Conservation (phyloP, 2,888 invertebrate species). For the Apocheima hispidaria region DNA sequence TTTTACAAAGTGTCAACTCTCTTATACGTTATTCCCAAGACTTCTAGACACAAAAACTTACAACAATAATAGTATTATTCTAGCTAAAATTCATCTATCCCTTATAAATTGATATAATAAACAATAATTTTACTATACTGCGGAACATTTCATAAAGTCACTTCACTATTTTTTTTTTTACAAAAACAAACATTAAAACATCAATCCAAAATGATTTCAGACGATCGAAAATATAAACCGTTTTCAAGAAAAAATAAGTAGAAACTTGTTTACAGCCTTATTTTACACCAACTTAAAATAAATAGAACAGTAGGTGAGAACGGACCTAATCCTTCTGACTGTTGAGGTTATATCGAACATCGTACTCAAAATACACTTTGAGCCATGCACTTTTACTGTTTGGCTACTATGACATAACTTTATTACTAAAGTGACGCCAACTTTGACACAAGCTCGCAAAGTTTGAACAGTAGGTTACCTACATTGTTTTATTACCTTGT, state of each 20-base stretch:
- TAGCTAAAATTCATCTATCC: constrained; percentile 25
- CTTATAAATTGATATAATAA: constrained; percentile 10
- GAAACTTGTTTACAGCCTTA: background rate
- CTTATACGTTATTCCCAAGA: constrained; percentile 49
- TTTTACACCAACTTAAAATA: background rate
- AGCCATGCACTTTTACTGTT: constrained; percentile 15
- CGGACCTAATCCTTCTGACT: background rate
- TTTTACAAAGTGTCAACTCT: constrained; percentile 56
- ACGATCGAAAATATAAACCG: background rate
- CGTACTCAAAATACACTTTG: constrained; percentile 7
- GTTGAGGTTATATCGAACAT: constrained; percentile 1
- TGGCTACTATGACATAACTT: constrained; percentile 21
- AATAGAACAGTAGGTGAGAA: background rate
- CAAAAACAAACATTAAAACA: background rate
- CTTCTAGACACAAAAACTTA: constrained; percentile 54
- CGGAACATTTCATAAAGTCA: background rate
- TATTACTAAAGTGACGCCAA: constrained; percentile 16
- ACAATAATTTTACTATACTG: constrained; percentile 2
- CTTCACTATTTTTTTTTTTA: background rate
- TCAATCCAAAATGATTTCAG: background rate
- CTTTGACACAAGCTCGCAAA: constrained; percentile 17
- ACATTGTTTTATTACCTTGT: constrained; percentile 22
- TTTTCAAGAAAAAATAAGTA: background rate
- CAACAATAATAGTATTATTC: constrained; percentile 23
- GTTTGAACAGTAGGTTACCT: constrained; percentile 1